Percentiles rank a stretch among this genome's conserved stretches.
Conservation (phyloP, 2,888 invertebrate genomes). For the Drosophila rellima region DNA sequence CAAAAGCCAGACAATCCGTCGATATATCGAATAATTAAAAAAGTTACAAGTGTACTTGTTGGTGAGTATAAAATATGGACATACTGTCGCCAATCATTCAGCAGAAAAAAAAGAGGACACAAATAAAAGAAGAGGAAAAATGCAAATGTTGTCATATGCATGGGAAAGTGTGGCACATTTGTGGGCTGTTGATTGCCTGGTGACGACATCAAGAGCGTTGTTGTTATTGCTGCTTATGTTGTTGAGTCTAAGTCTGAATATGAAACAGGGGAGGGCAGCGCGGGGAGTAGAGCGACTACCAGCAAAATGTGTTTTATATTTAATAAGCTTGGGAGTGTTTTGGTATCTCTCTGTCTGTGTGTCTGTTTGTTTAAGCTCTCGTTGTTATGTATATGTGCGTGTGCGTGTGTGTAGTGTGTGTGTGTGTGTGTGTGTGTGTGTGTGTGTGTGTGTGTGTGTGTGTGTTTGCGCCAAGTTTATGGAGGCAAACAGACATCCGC, state of each 20-base stretch:
- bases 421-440: conserved; percentile 11
- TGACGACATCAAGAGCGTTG: conserved; percentile 30
- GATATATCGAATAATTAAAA: conserved; percentile 7
- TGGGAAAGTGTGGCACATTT: conserved; percentile 26
- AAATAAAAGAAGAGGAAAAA: conserved; percentile 9
- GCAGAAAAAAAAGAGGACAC: neutral
- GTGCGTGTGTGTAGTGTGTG: too few relatives aligned
- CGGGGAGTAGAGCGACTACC: conserved; percentile 7
- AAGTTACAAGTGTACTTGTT: conserved; percentile 1
- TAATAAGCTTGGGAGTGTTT: conserved; percentile 54
- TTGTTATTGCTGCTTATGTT: conserved; percentile 4
- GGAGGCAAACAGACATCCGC: conserved; percentile 15
- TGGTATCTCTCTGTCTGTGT: conserved; percentile 20
- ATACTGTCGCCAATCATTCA: conserved; percentile 23
- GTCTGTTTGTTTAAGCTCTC: conserved; percentile 36
- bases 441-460: conserved; percentile 22
- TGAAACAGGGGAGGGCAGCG: neutral
- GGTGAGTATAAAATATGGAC: conserved; percentile 16
- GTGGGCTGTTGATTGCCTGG: conserved; percentile 48
- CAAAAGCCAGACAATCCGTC: neutral
- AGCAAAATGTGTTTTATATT: conserved; percentile 59
- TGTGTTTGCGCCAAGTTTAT: conserved; percentile 37
- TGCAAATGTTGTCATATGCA: conserved; percentile 31
- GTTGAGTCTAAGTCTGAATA: conserved; percentile 2
- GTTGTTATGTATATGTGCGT: conserved; percentile 37